These are phyloP conservation scores for Rhegmatorhina hoffmannsi DNA, from an alignment of 2,113 vertebrate species.

Conservation along the genomic window DNA sequence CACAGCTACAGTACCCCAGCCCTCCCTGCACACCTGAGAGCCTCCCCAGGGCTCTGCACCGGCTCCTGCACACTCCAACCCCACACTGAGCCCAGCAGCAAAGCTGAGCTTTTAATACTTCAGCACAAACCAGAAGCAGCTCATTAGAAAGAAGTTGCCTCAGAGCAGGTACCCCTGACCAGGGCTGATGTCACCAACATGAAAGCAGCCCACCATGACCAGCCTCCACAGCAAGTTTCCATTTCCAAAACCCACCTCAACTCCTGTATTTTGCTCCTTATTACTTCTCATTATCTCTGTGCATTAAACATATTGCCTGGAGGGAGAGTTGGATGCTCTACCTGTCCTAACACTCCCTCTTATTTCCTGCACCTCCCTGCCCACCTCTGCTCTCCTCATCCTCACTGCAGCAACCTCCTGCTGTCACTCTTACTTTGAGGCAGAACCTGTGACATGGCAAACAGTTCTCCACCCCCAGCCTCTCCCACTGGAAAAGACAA, in stretches of 20 bases:
- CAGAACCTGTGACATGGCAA: not conserved
- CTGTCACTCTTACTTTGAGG: not conserved
- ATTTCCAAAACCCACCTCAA: not conserved
- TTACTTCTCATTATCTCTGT: not conserved
- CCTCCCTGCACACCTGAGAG: not conserved
- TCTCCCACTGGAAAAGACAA: not conserved
- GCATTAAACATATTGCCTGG: too few relatives aligned
- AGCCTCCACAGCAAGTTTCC: not conserved
- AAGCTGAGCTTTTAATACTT: rapidly evolving
- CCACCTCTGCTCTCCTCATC: not conserved
- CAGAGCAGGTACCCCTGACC: not conserved
- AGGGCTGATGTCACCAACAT: rapidly evolving
- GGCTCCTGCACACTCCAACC: not conserved
- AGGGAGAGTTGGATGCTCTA: not conserved
- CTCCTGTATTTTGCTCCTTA: not conserved
- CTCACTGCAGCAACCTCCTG: not conserved
- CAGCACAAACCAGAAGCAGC: not conserved
- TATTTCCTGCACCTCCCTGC: not conserved
- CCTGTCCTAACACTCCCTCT: not conserved
- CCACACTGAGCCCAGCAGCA: rapidly evolving
- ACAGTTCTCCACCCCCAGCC: not conserved
- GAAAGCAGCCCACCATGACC: not conserved
- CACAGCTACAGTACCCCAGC: rapidly evolving
- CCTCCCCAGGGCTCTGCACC: not conserved
- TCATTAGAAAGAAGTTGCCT: not conserved